These are phyloP conservation scores for Oreochromis niloticus DNA, from an alignment of 2,113 vertebrate genomes.

Conservation along the genomic window DNA sequence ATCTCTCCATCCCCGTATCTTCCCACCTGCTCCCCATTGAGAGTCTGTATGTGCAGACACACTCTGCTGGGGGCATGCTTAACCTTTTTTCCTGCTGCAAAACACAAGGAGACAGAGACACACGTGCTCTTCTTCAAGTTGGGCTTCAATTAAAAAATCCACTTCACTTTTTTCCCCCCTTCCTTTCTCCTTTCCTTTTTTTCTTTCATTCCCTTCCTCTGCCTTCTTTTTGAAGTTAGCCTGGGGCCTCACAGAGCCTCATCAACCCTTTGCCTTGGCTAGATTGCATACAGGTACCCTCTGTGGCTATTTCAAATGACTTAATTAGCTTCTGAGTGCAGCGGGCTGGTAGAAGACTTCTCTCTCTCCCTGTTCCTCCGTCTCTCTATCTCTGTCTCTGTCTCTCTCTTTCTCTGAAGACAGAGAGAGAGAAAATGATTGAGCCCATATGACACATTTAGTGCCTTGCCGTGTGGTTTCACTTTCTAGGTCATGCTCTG, in stretches of 20 bases:
- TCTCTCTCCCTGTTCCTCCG: background rate
- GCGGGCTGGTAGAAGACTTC: slow-evolving; percentile 29
- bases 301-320: slow-evolving; percentile 77
- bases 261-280: slow-evolving; percentile 66
- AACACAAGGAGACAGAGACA: slow-evolving; percentile 42
- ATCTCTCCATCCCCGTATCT: slow-evolving; percentile 28
- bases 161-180: slow-evolving; percentile 11
- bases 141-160: slow-evolving; percentile 58
- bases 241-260: slow-evolving; percentile 64
- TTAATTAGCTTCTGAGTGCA: slow-evolving; percentile 75
- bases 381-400: background rate
- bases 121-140: slow-evolving; percentile 51
- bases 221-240: slow-evolving; percentile 70
- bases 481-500: slow-evolving; percentile 78
- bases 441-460: slow-evolving; percentile 71
- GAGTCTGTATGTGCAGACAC: slow-evolving; percentile 45
- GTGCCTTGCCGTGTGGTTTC: slow-evolving; percentile 65
- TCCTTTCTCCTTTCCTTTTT: background rate
- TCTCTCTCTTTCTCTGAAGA: slow-evolving; percentile 12
- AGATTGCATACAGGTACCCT: slow-evolving; percentile 76
- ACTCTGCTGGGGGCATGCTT: slow-evolving; percentile 60
- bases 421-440: slow-evolving; percentile 63
- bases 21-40: slow-evolving; percentile 56
- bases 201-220: slow-evolving; percentile 44
- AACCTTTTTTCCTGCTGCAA: slow-evolving; percentile 55